A percentile compares a stretch with the other conserved stretches of the same genome.
These are phyloP conservation scores for Papilio gigon DNA, from an alignment of 2,888 invertebrate genomes.

Conservation along the genomic window DNA sequence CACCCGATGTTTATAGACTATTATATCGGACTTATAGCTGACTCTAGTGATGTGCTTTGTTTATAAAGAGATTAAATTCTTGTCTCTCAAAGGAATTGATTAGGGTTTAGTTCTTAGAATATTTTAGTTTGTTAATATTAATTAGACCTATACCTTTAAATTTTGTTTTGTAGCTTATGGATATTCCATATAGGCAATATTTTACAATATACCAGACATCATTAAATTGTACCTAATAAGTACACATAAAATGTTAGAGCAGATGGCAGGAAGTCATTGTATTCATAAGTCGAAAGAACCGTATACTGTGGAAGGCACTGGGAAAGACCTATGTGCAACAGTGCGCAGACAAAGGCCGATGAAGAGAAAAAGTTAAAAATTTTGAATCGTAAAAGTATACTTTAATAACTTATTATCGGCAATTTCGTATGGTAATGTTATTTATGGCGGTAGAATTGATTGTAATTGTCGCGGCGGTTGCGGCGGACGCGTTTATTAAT, in stretches of 20 bases:
- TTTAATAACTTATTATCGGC: constrained; percentile 22
- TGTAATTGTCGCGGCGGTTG: constrained; percentile 47
- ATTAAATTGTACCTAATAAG: no score
- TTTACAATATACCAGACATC: no score
- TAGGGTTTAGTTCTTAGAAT: neutral
- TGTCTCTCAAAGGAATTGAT: neutral
- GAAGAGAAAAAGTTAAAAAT: neutral
- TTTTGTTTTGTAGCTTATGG: no score
- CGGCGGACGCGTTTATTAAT: constrained; percentile 80
- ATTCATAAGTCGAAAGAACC: no score
- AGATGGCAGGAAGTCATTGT: no score
- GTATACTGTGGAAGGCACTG: no score
- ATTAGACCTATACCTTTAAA: no score
- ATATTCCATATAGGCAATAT: no score
- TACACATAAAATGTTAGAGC: no score
- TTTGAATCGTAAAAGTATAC: neutral
- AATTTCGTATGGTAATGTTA: constrained; percentile 22
- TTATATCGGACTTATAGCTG: constrained; percentile 52
- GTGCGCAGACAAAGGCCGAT: no score
- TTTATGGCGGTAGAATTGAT: constrained; percentile 22
- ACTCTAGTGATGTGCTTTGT: constrained; percentile 49
- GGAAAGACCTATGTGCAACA: no score
- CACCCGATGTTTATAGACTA: constrained; percentile 64
- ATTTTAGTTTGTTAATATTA: neutral
- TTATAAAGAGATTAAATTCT: neutral